Percentiles rank a stretch among this genome's conserved stretches.
phyloP scores from a whole-genome alignment of 1,140 invertebrate species.

The Hycleus phaleratus region DNA sequence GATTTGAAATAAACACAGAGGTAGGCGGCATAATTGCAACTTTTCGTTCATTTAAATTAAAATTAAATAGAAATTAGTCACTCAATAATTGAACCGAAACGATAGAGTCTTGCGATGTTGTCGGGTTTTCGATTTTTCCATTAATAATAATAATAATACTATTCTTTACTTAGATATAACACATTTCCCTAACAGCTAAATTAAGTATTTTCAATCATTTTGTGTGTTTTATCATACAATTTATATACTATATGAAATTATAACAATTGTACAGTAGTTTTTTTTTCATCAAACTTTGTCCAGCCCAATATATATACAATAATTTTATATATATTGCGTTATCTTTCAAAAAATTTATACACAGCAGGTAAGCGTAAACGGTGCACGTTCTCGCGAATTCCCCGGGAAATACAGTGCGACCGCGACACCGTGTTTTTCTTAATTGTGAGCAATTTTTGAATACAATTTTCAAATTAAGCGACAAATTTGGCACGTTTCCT shows the following conservation, averaged over 20 bases:
- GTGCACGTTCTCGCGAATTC: background rate
- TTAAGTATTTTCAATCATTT: constrained; percentile 12
- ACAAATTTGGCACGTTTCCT: constrained; percentile 36
- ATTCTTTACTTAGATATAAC: constrained; percentile 29
- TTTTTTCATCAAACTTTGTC: constrained; percentile 4
- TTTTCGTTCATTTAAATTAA: no score
- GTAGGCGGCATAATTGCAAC: no score
- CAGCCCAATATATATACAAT: constrained; percentile 36
- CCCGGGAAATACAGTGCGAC: background rate
- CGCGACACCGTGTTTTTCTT: constrained; percentile 2
- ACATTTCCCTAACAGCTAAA: constrained; percentile 27
- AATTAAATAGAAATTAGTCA: no score
- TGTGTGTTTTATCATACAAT: constrained; percentile 16
- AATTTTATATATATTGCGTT: constrained; percentile 37
- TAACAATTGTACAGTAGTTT: constrained; percentile 39
- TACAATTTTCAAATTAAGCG: constrained; percentile 19
- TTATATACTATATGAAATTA: constrained; percentile 40
- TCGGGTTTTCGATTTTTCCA: background rate
- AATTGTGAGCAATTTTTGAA: constrained; percentile 32
- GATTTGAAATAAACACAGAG: no score
- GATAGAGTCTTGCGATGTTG: no score
- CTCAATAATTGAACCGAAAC: no score
- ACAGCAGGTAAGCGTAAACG: constrained; percentile 40
- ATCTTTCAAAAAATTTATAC: constrained; percentile 25
- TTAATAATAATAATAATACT: constrained; percentile 15